These are phyloP conservation scores for Meiosimyza decipiens DNA, from an alignment of 2,888 invertebrate genomes.

Conservation along the genomic window DNA sequence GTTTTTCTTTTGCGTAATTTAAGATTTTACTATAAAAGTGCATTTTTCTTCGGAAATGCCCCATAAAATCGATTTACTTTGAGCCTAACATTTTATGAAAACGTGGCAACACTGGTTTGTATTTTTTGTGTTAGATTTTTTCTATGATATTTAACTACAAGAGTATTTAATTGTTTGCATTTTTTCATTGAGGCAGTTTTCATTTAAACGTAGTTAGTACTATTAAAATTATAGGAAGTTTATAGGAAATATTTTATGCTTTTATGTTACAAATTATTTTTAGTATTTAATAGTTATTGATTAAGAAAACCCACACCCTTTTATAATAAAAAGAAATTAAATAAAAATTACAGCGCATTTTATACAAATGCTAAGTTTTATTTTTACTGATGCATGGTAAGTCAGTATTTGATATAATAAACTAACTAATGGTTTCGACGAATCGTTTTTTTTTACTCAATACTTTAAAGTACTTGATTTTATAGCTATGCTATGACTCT, in stretches of 20 bases:
- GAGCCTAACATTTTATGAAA: not conserved
- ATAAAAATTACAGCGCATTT: too few species aligned
- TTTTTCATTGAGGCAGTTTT: conserved; percentile 18
- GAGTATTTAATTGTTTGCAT: not conserved
- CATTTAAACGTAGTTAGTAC: conserved; percentile 11
- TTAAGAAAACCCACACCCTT: conserved; percentile 11
- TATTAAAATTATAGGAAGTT: conserved; percentile 42
- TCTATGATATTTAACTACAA: not conserved
- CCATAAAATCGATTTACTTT: not conserved
- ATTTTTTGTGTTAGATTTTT: not conserved
- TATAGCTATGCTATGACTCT: too few species aligned
- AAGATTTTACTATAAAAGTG: not conserved
- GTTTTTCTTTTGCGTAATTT: not conserved
- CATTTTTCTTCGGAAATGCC: conserved; percentile 23
- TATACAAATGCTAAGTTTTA: too few species aligned
- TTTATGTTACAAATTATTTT: not conserved
- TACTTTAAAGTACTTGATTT: too few species aligned
- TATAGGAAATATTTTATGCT: conserved; percentile 54
- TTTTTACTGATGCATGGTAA: too few species aligned
- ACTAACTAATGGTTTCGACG: too few species aligned
- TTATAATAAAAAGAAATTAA: not conserved
- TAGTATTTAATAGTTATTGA: not conserved
- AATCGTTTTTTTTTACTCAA: too few species aligned
- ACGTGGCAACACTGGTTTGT: not conserved
- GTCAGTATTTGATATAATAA: too few species aligned